Conservation (phyloP, 2,888 invertebrate species). For the Reticulitermes lucifugus region DNA sequence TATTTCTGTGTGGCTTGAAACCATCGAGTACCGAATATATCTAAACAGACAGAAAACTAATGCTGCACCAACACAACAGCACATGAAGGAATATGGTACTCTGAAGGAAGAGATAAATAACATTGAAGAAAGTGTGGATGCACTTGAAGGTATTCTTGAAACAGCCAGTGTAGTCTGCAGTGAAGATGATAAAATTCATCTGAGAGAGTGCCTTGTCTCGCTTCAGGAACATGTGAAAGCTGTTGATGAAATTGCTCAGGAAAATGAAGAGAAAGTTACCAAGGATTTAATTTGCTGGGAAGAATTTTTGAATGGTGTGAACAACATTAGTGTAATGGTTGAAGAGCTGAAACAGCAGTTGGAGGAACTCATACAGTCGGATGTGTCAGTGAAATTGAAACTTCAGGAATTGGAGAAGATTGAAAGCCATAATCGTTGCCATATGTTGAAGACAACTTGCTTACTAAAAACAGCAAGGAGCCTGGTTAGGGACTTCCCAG, state of each 20-base stretch:
- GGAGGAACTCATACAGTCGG: constrained; percentile 70
- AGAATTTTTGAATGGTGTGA: constrained; percentile 74
- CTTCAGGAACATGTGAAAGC: constrained; percentile 76
- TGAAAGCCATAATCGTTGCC: constrained; percentile 74
- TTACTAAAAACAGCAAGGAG: constrained; percentile 73
- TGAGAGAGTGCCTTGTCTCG: constrained; percentile 70
- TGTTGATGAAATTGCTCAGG: constrained; percentile 75
- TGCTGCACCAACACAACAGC: constrained; percentile 66
- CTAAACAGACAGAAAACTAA: constrained; percentile 69
- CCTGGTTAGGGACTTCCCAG: constrained; percentile 76
- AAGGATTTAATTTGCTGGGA: constrained; percentile 78
- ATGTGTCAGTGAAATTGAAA: constrained; percentile 75
- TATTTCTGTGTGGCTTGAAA: constrained; percentile 86
- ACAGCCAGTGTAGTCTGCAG: constrained; percentile 65
- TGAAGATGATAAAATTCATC: constrained; percentile 64
- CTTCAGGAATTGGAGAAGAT: constrained; percentile 77
- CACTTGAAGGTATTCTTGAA: constrained; percentile 68
- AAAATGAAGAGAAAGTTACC: constrained; percentile 69
- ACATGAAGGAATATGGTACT: constrained; percentile 42
- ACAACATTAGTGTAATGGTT: constrained; percentile 69
- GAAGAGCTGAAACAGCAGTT: constrained; percentile 65
- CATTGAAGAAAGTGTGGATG: constrained; percentile 71
- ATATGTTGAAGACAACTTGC: constrained; percentile 71
- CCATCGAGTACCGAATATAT: constrained; percentile 83
- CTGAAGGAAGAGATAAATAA: constrained; percentile 75